phyloP scores from a whole-genome alignment of 2,797 vertebrate species.

The Dendrocincla tyrannina region DNA sequence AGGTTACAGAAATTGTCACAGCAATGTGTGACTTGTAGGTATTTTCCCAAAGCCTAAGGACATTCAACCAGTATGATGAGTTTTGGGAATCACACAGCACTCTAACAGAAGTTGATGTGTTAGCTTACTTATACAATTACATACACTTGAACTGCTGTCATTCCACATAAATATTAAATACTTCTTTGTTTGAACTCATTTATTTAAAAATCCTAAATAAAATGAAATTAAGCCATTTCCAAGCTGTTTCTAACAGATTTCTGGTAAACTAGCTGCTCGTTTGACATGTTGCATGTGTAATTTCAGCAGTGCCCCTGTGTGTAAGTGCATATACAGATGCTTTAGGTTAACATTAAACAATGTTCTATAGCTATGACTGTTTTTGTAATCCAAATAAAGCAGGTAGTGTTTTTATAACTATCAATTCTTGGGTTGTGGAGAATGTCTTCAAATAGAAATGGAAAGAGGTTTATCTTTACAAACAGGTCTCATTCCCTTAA shows the following conservation, averaged over 20 bases:
- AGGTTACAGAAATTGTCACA: neutral
- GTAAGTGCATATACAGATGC: conserved; percentile 7
- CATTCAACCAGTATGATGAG: neutral
- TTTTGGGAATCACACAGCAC: neutral
- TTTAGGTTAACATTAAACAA: conserved; percentile 55
- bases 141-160: neutral
- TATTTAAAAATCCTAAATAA: neutral
- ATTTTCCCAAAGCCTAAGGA: neutral
- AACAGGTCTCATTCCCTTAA: conserved; percentile 87
- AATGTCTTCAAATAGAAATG: conserved; percentile 71
- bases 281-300: neutral
- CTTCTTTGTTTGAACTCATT: neutral
- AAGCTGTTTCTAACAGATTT: conserved; percentile 22
- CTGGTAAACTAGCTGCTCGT: neutral
- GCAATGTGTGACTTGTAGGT: neutral
- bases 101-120: neutral
- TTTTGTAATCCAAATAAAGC: conserved; percentile 57
- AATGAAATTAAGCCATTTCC: neutral
- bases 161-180: neutral
- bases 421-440: conserved; percentile 65
- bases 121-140: neutral
- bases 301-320: neutral
- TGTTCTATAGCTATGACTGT: neutral
- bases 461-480: conserved; percentile 76
- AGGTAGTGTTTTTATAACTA: conserved; percentile 45